phyloP scores from a whole-genome alignment of 2,797 vertebrate genomes.

The Sebastes taczanowskii region DNA sequence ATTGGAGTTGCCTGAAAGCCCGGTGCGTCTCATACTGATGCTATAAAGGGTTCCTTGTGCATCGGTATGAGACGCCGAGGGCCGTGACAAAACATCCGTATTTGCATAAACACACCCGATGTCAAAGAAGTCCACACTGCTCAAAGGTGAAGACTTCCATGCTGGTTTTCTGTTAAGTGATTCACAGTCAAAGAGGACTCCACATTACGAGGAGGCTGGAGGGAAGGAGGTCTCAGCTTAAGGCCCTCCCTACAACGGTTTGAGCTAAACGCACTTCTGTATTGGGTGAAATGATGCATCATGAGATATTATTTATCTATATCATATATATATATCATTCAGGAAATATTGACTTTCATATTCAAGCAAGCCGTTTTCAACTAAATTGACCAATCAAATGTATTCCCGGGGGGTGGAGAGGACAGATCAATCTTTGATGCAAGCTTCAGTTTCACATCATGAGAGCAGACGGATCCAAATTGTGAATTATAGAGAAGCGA shows the following conservation, averaged over 20 bases:
- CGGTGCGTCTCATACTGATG: not conserved
- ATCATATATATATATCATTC: conserved; percentile 30
- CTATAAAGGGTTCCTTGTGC: not conserved
- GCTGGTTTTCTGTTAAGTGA: not conserved
- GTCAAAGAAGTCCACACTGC: not conserved
- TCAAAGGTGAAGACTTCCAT: not conserved
- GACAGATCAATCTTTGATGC: conserved; percentile 54
- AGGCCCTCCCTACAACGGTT: not conserved
- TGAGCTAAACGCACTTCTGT: not conserved
- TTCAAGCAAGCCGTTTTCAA: conserved; percentile 34
- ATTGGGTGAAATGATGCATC: conserved; percentile 17
- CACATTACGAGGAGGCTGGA: too few species aligned
- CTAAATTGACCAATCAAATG: conserved; percentile 61
- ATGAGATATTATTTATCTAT: conserved; percentile 48
- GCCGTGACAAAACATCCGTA: too few species aligned
- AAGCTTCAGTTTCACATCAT: conserved; percentile 60
- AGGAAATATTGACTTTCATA: conserved; percentile 60
- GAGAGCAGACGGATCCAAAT: conserved; percentile 47
- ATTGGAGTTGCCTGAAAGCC: not conserved
- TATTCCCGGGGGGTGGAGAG: conserved; percentile 2
- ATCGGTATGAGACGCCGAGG: too few species aligned
- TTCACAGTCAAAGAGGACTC: not conserved
- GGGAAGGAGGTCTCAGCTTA: not conserved
- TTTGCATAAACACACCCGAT: too few species aligned
- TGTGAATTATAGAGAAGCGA: conserved; percentile 45